A percentile compares a stretch with the other conserved stretches of the same genome.
Conservation (phyloP, 2,113 vertebrate species). For the Pipra filicauda region DNA sequence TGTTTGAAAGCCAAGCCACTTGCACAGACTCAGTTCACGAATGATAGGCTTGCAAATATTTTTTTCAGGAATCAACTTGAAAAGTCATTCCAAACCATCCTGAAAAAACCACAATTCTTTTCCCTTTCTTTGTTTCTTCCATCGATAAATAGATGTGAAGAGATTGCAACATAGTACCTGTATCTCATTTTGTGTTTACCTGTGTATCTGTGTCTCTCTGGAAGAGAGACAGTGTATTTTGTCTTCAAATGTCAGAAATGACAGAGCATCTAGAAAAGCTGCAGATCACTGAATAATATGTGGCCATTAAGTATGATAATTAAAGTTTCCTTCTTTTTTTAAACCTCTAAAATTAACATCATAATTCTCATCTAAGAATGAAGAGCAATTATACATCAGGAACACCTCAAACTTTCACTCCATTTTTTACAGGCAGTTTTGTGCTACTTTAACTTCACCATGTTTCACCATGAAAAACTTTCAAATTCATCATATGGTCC, state of each 20-base stretch:
- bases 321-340: slow-evolving; percentile 38
- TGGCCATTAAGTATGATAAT: slow-evolving; percentile 32
- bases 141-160: neutral
- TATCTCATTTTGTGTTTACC: neutral
- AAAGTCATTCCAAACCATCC: neutral
- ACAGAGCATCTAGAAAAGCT: slow-evolving; percentile 17
- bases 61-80: neutral
- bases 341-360: slow-evolving; percentile 51
- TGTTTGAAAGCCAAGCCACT: slow-evolving; percentile 42
- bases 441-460: neutral
- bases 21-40: slow-evolving; percentile 28
- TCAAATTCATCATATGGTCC: neutral
- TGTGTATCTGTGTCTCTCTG: neutral
- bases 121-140: neutral
- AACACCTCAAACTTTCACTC: slow-evolving; percentile 23
- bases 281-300: neutral
- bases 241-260: neutral
- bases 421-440: neutral
- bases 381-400: slow-evolving; percentile 9
- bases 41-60: neutral
- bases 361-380: slow-evolving; percentile 32
- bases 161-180: neutral
- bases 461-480: neutral
- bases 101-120: neutral
- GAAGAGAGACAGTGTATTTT: neutral